A percentile compares a stretch with the other conserved stretches of the same genome.
These are phyloP conservation scores for Cryptocephalus moraei DNA, from an alignment of 2,888 invertebrate species.

Conservation along the genomic window DNA sequence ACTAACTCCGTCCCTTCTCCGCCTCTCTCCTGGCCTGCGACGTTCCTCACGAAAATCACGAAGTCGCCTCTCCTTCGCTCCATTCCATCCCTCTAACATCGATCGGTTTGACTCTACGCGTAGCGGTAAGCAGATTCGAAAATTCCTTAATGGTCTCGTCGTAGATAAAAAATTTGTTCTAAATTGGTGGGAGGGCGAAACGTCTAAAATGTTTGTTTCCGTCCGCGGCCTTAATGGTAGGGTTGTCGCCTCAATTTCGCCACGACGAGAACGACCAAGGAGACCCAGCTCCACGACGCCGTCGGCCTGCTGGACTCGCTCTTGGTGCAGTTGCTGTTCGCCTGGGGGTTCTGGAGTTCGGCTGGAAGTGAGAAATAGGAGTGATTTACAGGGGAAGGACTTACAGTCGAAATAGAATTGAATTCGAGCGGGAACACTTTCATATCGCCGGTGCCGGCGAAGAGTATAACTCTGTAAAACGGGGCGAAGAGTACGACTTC, in stretches of 20 bases:
- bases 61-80: background rate
- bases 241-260: slow-evolving; percentile 12
- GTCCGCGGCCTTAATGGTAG: slow-evolving; percentile 11
- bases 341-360: slow-evolving; percentile 30
- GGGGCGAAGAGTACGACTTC: too few species aligned
- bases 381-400: too few species aligned
- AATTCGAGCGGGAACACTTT: too few species aligned
- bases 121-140: slow-evolving; percentile 25
- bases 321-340: slow-evolving; percentile 30
- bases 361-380: slow-evolving; percentile 21
- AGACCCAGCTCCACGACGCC: slow-evolving; percentile 8
- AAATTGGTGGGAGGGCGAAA: slow-evolving; percentile 5
- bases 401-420: too few species aligned
- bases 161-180: background rate
- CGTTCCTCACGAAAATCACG: too few species aligned
- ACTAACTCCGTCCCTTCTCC: too few species aligned
- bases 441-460: too few species aligned
- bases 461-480: too few species aligned
- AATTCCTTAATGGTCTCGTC: slow-evolving; percentile 1
- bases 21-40: too few species aligned
- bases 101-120: slow-evolving; percentile 24
- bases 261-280: slow-evolving; percentile 10
- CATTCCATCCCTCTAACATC: background rate
- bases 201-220: slow-evolving; percentile 2
- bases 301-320: slow-evolving; percentile 14